Conservation (phyloP, 2,888 invertebrate species). For the Adelphocoris suturalis region DNA sequence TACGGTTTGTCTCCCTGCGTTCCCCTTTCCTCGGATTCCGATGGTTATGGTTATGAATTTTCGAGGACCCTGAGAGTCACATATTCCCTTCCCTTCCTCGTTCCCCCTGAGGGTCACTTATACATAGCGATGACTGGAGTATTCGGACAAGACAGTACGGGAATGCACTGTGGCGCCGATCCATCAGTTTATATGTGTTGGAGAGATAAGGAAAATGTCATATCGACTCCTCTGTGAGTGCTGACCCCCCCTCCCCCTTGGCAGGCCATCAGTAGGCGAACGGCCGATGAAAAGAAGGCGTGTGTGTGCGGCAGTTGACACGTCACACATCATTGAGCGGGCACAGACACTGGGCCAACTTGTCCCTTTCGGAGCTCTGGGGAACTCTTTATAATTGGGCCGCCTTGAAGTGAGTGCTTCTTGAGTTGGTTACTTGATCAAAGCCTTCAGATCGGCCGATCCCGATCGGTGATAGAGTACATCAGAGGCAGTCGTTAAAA, state of each 20-base stretch:
- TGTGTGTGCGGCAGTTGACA: conserved; percentile 53
- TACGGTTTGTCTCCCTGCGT: conserved; percentile 3
- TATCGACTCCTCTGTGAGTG: conserved; percentile 41
- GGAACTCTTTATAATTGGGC: conserved; percentile 54
- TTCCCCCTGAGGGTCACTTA: no score
- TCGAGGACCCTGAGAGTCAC: not conserved
- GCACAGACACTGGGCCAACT: conserved; percentile 66
- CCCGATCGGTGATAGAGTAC: conserved; percentile 64
- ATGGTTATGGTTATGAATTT: conserved; percentile 46
- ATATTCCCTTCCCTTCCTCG: no score
- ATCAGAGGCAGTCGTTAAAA: conserved; percentile 19
- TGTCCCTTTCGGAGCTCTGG: conserved; percentile 38
- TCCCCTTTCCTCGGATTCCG: conserved; percentile 28
- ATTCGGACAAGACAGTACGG: conserved; percentile 6
- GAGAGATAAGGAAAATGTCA: conserved; percentile 54
- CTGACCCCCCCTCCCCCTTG: not conserved
- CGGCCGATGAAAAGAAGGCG: conserved; percentile 48
- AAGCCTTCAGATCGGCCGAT: conserved; percentile 64
- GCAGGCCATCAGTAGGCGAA: not conserved
- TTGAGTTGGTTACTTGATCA: conserved; percentile 62
- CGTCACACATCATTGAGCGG: conserved; percentile 65
- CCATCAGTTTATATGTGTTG: conserved; percentile 31
- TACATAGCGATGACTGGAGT: not conserved
- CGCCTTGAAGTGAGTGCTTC: conserved; percentile 64
- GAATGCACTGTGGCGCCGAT: conserved; percentile 33